These are phyloP conservation scores for Anguilla obscura DNA, from an alignment of 2,797 vertebrate genomes.

Conservation along the genomic window DNA sequence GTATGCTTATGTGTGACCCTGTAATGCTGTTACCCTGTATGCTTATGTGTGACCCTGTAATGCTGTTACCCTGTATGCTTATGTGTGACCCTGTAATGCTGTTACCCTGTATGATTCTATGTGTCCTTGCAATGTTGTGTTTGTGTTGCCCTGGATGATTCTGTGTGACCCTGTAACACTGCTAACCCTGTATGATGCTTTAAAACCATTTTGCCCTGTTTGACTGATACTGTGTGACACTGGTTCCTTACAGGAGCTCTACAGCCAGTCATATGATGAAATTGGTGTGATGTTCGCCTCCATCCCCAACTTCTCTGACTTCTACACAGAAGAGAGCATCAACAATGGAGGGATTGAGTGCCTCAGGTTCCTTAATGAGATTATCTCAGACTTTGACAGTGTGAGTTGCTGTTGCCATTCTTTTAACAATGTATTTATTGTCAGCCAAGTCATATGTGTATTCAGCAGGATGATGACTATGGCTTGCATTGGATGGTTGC, in stretches of 20 bases:
- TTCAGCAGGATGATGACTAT: neutral
- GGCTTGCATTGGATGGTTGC: neutral
- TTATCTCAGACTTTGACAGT: constrained; percentile 96
- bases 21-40: too few relatives aligned
- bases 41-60: too few relatives aligned
- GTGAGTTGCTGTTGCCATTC: constrained; percentile 67
- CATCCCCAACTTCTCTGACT: constrained; percentile 95
- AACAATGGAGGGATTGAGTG: constrained; percentile 97
- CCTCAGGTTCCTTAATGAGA: constrained; percentile 95
- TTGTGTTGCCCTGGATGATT: neutral
- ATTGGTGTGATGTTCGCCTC: constrained; percentile 98
- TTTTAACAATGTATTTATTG: neutral
- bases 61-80: too few relatives aligned
- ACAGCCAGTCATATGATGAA: constrained; percentile 95
- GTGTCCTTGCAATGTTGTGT: neutral
- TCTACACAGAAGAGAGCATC: constrained; percentile 97
- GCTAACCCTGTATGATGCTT: neutral
- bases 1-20: too few relatives aligned
- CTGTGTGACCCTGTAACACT: neutral
- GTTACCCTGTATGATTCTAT: neutral
- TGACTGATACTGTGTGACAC: neutral
- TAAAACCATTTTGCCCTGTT: neutral
- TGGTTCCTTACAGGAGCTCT: constrained; percentile 79
- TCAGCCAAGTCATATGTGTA: neutral
- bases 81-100: too few relatives aligned